Evolutionary conservation across 2,113 vertebrate species (phyloP), one percentile per base, ranked within the genome.

Genomic region (Paracanthobrama guichenoti): DNA sequence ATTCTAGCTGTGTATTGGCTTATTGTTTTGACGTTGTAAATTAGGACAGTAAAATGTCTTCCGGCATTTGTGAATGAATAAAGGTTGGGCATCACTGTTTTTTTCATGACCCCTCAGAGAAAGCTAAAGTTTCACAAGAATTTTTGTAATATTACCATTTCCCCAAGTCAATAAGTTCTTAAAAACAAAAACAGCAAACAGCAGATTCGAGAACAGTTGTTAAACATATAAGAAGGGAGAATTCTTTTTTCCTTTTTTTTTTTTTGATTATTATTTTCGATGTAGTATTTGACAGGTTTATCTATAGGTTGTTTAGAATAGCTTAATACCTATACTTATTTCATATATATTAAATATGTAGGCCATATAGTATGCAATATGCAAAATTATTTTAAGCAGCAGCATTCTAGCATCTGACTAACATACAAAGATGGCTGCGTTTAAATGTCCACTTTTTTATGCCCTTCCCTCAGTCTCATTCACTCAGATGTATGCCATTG

Each of bases 1-100:
- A 94, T 94, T 95, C 88, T 81, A 79, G 76, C 86, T 88, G 90
- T 88, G 92, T 93, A 94, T 94, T 94, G 92, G 89, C 89, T 86
- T 91, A 91, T 92, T 90, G 90, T 88, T 90, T 90, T 88, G 88
- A 87, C 67, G 88, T 89, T 82, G 89, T 92, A 93, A 92, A 93
- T 87, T 89, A 91, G 90, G 75, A 86, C 86, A 89, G 85, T 90
- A 88, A 92, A 91, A 90, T 81, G 88, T 90, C 88, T 84, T 89
- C 81, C 71, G 72, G 87, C 31, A 77, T 90, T 93, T 91, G 86
- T 81, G 83, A 90, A 83, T 92, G 88, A 91, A 91, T 87, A 83
- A 85, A 35, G 53, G 46, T 76, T 88, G 46, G 48, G 82, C 72
- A 55, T 55, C 80, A 57, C 78, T 71, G 88, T 84, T 80, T 88